These are phyloP conservation scores for Globodera ellingtonae DNA, from an alignment of 1,140 invertebrate genomes.

Conservation along the genomic window DNA sequence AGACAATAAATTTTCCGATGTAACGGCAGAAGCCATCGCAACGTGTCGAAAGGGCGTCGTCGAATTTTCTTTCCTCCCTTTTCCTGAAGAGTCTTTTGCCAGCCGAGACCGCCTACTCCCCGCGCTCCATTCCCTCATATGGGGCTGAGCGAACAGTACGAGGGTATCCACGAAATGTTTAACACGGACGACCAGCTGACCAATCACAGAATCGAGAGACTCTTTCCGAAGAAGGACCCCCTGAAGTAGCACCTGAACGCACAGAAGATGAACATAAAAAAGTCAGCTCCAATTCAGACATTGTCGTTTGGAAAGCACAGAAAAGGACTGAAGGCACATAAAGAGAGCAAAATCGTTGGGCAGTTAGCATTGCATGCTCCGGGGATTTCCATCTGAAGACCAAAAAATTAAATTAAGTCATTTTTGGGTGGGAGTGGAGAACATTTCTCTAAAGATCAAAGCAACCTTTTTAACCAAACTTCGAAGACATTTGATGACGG, in stretches of 20 bases:
- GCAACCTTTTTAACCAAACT: conserved; percentile 72
- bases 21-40: no score
- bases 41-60: background rate
- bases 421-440: background rate
- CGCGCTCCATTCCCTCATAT: background rate
- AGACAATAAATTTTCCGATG: no score
- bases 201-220: background rate
- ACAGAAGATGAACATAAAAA: no score
- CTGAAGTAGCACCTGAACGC: background rate
- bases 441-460: no score
- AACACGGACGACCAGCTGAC: background rate
- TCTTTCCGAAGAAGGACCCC: background rate
- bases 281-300: no score
- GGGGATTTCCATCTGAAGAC: background rate
- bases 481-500: conserved; percentile 73
- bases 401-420: background rate
- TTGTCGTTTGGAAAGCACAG: background rate
- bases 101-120: background rate
- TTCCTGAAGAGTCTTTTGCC: background rate
- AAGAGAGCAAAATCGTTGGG: background rate
- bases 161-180: background rate
- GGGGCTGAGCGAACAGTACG: background rate
- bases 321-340: background rate
- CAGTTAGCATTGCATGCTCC: background rate
- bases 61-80: background rate